These are phyloP conservation scores for Phaethornis superciliosus DNA, from an alignment of 2,113 vertebrate species.

Conservation along the genomic window DNA sequence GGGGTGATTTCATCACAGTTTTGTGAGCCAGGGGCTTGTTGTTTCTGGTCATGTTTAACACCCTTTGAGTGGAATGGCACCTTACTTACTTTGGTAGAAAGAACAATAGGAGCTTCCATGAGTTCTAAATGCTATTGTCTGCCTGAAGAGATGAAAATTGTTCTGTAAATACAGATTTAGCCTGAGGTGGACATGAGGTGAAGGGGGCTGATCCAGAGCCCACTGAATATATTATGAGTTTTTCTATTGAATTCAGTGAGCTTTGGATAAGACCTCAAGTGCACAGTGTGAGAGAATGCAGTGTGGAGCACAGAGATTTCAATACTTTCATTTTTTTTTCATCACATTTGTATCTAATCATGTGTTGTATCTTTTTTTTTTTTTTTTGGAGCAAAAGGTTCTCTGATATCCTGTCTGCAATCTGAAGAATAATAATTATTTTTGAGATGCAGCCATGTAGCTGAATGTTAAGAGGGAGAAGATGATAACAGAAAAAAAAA, in stretches of 20 bases:
- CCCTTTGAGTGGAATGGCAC: neutral
- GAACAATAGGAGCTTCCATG: neutral
- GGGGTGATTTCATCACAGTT: neutral
- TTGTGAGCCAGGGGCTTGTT: neutral
- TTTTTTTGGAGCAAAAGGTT: neutral
- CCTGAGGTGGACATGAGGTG: neutral
- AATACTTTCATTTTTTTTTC: neutral
- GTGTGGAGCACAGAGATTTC: neutral
- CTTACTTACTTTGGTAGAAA: neutral
- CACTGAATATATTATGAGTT: neutral
- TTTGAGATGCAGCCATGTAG: neutral
- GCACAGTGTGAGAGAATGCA: neutral
- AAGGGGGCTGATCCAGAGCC: neutral
- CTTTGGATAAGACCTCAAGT: neutral
- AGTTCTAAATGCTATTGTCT: neutral
- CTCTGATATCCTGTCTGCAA: constrained; percentile 12
- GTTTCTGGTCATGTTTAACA: neutral
- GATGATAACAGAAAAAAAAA: neutral
- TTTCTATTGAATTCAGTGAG: neutral
- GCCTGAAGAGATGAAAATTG: neutral
- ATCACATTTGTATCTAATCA: constrained; percentile 1
- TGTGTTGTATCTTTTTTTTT: neutral
- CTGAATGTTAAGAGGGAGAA: neutral
- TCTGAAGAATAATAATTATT: constrained; percentile 3
- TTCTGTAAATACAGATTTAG: neutral